Conservation (phyloP, 2,113 vertebrate genomes). For the Oreochromis aureus region DNA sequence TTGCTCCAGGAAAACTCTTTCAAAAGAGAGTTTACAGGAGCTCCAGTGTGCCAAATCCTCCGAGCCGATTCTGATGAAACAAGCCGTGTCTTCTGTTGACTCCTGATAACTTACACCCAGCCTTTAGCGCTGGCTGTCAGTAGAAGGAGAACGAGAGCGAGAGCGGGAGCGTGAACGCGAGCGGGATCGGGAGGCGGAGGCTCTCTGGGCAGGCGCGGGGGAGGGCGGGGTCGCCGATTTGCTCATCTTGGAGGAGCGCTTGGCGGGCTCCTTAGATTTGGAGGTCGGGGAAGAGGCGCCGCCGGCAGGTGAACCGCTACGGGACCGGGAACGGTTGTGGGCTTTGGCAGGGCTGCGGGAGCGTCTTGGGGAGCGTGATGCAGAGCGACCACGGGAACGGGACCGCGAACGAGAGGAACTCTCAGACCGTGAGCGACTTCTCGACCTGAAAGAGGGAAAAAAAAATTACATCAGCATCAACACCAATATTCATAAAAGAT, state of each 20-base stretch:
- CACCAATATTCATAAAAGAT: not conserved
- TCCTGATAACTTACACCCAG: not conserved
- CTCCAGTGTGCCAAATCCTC: not conserved
- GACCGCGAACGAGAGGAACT: slow-evolving; percentile 87
- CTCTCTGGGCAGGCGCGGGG: slow-evolving; percentile 44
- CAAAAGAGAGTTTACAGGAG: not conserved
- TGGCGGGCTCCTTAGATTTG: slow-evolving; percentile 81
- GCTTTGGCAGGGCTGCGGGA: slow-evolving; percentile 83
- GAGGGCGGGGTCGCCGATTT: slow-evolving; percentile 71
- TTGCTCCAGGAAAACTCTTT: not conserved
- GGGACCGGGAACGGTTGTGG: slow-evolving; percentile 78
- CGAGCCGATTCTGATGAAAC: not conserved
- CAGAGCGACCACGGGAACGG: slow-evolving; percentile 83
- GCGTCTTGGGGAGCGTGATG: slow-evolving; percentile 82
- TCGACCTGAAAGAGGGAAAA: slow-evolving; percentile 67
- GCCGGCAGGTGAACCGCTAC: slow-evolving; percentile 76
- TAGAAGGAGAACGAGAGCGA: slow-evolving; percentile 74
- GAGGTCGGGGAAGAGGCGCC: slow-evolving; percentile 77
- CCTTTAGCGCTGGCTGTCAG: slow-evolving; percentile 85
- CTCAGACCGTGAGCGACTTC: slow-evolving; percentile 85
- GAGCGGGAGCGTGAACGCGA: slow-evolving; percentile 74
- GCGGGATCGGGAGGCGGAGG: slow-evolving; percentile 72
- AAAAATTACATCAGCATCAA: not conserved
- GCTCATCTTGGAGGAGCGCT: slow-evolving; percentile 80
- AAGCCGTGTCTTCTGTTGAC: not conserved